These are phyloP conservation scores for Glandiceps talaboti DNA, from an alignment of 53 echinoderm and acorn worm species.

Conservation along the genomic window DNA sequence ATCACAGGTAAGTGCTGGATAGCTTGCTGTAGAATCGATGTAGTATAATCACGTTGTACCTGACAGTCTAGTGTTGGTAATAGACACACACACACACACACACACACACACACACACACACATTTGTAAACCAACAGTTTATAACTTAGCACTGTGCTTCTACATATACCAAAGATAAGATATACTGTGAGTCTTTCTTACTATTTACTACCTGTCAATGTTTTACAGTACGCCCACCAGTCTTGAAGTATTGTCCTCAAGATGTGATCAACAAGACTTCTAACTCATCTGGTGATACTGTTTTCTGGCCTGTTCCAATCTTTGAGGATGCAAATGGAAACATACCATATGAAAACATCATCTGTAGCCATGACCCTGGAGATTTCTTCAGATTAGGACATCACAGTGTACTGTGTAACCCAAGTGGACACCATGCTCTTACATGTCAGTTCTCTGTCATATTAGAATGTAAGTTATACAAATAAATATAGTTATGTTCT, in stretches of 20 bases:
- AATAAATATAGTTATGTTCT: no score
- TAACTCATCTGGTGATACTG: background rate
- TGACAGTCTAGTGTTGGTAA: no score
- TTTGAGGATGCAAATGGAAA: background rate
- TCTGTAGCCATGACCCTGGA: background rate
- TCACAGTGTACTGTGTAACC: background rate
- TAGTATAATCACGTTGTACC: no score
- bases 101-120: no score
- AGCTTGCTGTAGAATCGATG: no score
- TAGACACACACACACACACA: no score
- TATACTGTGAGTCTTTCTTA: no score
- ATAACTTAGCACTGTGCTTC: no score
- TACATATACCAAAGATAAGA: no score
- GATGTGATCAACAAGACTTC: background rate
- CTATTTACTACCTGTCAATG: no score
- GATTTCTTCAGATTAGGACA: background rate
- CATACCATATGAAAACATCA: background rate
- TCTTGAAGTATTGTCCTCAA: background rate
- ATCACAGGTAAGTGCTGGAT: no score
- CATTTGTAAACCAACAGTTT: no score
- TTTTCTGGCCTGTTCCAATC: background rate
- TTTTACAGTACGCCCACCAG: background rate
- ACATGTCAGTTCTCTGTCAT: background rate
- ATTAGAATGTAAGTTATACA: background rate
- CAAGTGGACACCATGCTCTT: background rate